phyloP scores from a whole-genome alignment of 1,140 invertebrate genomes.

The Camponotus pennsylvanicus region DNA sequence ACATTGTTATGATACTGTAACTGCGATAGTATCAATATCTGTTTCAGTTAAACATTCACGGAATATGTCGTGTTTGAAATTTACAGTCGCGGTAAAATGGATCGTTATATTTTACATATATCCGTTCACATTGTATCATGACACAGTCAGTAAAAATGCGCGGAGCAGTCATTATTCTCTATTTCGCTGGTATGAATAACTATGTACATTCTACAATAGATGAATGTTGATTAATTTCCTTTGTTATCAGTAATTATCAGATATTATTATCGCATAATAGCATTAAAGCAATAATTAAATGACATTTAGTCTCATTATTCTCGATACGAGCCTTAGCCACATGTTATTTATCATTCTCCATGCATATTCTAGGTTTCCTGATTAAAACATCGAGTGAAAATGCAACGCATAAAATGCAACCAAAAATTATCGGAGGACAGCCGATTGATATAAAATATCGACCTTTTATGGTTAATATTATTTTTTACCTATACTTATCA shows the following conservation, averaged over 20 bases:
- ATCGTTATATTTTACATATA: conserved; percentile 48
- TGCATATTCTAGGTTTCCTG: conserved; percentile 1
- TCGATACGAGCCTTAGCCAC: not conserved
- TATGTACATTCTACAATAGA: not conserved
- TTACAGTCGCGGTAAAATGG: conserved; percentile 29
- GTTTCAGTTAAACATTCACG: conserved; percentile 20
- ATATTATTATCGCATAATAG: conserved; percentile 15
- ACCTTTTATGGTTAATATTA: conserved; percentile 72
- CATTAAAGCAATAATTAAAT: conserved; percentile 21
- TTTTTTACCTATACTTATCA: not conserved
- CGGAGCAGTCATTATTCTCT: conserved; percentile 49
- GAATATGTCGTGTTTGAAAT: conserved; percentile 33
- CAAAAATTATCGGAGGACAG: conserved; percentile 72
- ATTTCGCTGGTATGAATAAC: conserved; percentile 60
- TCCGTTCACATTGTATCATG: conserved; percentile 8
- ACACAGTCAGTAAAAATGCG: conserved; percentile 57
- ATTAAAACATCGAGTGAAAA: not conserved
- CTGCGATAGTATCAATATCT: conserved; percentile 4
- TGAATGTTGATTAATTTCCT: not conserved
- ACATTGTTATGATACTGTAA: conserved; percentile 32
- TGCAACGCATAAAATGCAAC: not conserved
- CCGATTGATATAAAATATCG: conserved; percentile 58
- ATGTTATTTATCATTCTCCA: not conserved
- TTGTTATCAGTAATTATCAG: not conserved
- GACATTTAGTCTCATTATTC: not conserved